Evolutionary conservation across 2,888 invertebrate genomes (phyloP).

Genomic region (Netelia fuscicornis): DNA sequence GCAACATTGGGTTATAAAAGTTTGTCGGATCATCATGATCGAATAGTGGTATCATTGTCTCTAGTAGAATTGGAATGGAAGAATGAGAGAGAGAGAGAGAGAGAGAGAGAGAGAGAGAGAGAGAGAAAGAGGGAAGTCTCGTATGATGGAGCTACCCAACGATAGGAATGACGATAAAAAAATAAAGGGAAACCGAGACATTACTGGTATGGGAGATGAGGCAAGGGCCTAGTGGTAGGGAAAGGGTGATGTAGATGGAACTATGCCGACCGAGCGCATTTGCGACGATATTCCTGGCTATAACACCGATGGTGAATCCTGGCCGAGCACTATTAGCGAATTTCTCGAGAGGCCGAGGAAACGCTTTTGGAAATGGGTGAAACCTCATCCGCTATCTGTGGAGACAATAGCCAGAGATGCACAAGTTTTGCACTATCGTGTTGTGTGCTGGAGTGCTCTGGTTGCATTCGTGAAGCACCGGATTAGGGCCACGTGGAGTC

Average conservation of each 20-base stretch:
- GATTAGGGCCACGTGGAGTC: slow-evolving; percentile 57
- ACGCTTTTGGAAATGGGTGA: slow-evolving; percentile 29
- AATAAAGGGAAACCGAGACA: slow-evolving; percentile 34
- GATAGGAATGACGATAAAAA: slow-evolving; percentile 24
- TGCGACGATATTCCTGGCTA: slow-evolving; percentile 35
- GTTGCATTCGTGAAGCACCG: slow-evolving; percentile 44
- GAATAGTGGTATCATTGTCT: slow-evolving; percentile 34
- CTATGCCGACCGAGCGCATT: slow-evolving; percentile 28
- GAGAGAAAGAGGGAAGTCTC: not conserved
- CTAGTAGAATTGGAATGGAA: slow-evolving; percentile 22
- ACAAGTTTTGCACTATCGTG: slow-evolving; percentile 46
- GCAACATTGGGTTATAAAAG: slow-evolving; percentile 39
- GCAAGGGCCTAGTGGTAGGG: not conserved
- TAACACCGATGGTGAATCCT: slow-evolving; percentile 16
- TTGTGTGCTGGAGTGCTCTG: slow-evolving; percentile 23
- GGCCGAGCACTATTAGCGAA: slow-evolving; percentile 43
- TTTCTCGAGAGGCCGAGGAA: slow-evolving; percentile 34
- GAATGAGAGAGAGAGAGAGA: not conserved
- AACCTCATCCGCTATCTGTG: slow-evolving; percentile 46
- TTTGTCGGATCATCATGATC: slow-evolving; percentile 39
- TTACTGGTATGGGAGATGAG: slow-evolving; percentile 20
- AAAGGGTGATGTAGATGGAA: slow-evolving; percentile 21
- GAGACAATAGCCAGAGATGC: slow-evolving; percentile 40
- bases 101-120: not conserved
- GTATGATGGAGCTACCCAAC: not conserved